phyloP scores from a whole-genome alignment of 1,140 invertebrate species.

The Proctacanthus coquilletti region DNA sequence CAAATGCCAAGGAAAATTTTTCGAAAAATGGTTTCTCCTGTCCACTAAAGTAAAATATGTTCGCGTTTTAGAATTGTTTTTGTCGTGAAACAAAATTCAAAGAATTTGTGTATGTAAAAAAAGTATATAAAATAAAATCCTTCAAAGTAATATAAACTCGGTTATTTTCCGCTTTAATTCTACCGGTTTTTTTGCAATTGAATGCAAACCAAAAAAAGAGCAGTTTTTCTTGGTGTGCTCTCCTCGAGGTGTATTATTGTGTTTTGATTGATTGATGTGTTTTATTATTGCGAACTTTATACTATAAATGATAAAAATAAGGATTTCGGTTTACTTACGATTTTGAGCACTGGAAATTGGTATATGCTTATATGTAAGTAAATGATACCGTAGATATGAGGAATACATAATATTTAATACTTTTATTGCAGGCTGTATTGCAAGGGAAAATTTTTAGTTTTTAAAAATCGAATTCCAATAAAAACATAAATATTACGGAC shows the following conservation, averaged over 20 bases:
- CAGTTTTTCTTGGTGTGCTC: background rate
- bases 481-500: too few relatives aligned
- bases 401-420: too few relatives aligned
- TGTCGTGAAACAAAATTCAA: background rate
- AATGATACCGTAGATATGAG: background rate
- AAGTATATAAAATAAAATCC: background rate
- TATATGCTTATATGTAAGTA: background rate
- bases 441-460: too few relatives aligned
- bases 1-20: too few relatives aligned
- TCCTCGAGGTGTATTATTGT: background rate
- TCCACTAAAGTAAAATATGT: background rate
- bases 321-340: too few relatives aligned
- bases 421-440: too few relatives aligned
- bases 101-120: background rate
- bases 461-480: too few relatives aligned
- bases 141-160: background rate
- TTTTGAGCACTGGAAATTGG: too few relatives aligned
- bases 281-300: background rate
- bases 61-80: conserved; percentile 1
- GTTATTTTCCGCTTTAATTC: background rate
- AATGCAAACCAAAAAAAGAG: background rate
- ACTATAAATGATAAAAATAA: too few relatives aligned
- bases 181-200: background rate
- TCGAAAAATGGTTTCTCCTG: too few relatives aligned
- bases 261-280: background rate